Base-by-base conservation (phyloP, 1,140 invertebrate species). In the Sipha flava region DNA sequence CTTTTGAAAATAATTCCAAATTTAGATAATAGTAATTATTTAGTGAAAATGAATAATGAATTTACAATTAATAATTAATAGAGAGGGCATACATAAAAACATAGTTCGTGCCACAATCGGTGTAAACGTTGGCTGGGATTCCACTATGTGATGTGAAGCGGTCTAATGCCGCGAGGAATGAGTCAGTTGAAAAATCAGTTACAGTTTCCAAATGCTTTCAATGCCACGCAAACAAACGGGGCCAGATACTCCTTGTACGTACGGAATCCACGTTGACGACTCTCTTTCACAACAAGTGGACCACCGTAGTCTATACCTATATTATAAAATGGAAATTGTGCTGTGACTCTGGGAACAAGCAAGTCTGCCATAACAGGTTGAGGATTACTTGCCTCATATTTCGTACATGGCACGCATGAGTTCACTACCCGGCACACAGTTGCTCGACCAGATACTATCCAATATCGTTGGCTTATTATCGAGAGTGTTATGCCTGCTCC, bases 151-250 rank as follows among this genome's bases (percentile, higher is more conserved):
- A 79, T 3, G 84, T 81, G 80, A 88, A 88, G 37, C 87, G 79
- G 18, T 82, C 80, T 1, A 88, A 79, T 4, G 84, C 82, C 12
- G 84, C 81, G 2, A 87, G 72, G 66, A 88, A 87, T 2, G 82
- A 81, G 52, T 85, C 83, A 0, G 86, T 84, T 3, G 84, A 82
- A 6, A 87, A 57, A 80, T 85, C 82, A 0, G 82, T 82, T 0
- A 87, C 85, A 0, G 86, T 26, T 81, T 88, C 86, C 14, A 88
- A 80, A 80, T 87, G 85, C 87, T 59, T 83, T 84, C 1, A 85
- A 85, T 3, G 81, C 54, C 21, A 87, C 84, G 73, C 86, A 88
- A 7, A 87, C 83, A 79, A 87, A 88, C 5, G 88, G 2, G n/a
- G 82, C 83, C 12, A 87, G 64, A 80, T 87, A 88, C 2, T 81